These are phyloP conservation scores for Strigamia maritima DNA, from an alignment of 2,888 invertebrate species.

Conservation along the genomic window DNA sequence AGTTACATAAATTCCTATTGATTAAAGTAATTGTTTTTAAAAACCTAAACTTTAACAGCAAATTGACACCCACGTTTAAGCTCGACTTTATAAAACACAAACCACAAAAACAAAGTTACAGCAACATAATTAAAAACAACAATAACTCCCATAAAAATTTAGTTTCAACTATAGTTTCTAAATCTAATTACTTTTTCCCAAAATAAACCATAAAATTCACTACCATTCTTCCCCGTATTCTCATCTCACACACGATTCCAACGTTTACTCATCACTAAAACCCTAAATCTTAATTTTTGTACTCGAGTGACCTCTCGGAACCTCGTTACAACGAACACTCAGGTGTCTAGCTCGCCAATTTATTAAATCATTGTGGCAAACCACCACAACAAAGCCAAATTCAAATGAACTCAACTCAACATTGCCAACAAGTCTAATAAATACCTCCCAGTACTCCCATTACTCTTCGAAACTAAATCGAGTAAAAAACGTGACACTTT, in stretches of 20 bases:
- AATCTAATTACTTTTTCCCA: slow-evolving; percentile 2
- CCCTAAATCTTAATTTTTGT: not conserved
- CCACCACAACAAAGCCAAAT: not conserved
- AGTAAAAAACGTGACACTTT: not conserved
- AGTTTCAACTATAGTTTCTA: not conserved
- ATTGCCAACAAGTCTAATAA: not conserved
- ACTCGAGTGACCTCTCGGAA: slow-evolving; percentile 9
- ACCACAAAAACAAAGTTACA: not conserved
- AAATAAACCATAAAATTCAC: not conserved
- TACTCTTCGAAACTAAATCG: not conserved
- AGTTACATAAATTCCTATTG: not conserved
- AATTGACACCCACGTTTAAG: too few relatives aligned
- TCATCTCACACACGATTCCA: not conserved
- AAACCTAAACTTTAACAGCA: not conserved
- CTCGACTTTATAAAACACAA: too few relatives aligned
- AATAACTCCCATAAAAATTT: not conserved
- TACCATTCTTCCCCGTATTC: not conserved
- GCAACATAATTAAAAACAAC: not conserved
- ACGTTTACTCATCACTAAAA: not conserved
- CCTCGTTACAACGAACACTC: not conserved
- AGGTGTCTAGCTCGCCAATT: not conserved
- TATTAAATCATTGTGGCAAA: not conserved
- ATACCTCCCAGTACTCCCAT: not conserved
- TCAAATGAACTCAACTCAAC: not conserved
- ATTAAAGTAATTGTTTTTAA: not conserved